Evolutionary conservation across 2,113 vertebrate species (phyloP).

Genomic region (Piprites chloris): DNA sequence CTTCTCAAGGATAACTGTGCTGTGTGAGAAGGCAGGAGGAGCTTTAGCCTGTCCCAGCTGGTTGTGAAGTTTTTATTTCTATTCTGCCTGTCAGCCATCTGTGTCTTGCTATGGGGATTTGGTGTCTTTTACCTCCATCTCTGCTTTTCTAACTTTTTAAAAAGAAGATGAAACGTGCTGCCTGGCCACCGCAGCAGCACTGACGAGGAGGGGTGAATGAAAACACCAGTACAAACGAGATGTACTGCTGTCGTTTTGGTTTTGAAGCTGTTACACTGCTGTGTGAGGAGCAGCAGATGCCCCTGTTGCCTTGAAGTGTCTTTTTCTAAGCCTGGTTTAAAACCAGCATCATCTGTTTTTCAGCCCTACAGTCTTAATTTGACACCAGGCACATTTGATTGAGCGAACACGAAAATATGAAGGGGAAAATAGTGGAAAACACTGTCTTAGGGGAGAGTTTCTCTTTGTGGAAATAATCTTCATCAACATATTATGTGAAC

Average conservation of each 20-base stretch:
- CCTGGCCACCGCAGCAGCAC: background rate
- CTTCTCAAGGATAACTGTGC: background rate
- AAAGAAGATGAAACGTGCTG: background rate
- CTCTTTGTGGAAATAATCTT: background rate
- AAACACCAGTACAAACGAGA: background rate
- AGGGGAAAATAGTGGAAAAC: background rate
- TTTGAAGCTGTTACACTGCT: background rate
- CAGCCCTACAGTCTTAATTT: background rate
- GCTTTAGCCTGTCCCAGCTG: background rate
- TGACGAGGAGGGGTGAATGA: background rate
- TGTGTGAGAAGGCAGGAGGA: background rate
- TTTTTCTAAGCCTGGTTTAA: background rate
- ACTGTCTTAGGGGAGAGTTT: background rate
- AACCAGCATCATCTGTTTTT: background rate
- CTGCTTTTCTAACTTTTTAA: background rate
- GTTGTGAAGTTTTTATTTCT: background rate
- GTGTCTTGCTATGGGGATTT: background rate
- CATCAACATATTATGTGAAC: background rate
- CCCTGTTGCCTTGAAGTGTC: background rate
- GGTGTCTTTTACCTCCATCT: background rate
- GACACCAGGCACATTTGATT: background rate
- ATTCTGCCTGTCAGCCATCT: background rate
- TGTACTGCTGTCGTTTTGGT: background rate
- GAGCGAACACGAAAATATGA: background rate
- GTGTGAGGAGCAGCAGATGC: background rate